Evolutionary conservation across 1,140 invertebrate genomes (phyloP), one percentile per base, ranked within the genome.

Genomic region (Zophobas morio): DNA sequence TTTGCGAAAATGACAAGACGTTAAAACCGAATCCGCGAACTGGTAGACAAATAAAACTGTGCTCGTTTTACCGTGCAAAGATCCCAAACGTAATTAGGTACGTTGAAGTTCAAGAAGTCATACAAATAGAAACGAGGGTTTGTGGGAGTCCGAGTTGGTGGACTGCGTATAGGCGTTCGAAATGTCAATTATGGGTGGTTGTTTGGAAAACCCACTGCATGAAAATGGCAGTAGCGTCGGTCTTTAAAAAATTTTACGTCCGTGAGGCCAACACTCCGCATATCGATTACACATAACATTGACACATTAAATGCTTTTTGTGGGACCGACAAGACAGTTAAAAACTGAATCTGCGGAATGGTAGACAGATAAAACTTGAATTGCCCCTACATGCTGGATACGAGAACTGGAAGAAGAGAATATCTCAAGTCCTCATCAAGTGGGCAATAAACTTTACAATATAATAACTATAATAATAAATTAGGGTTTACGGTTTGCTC

Each of bases 381-480:
- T 51, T 51, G 49, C 3, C n/a, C 49, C 2, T 51, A 4, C 49
- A 51, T 51, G 3, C 8, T 4, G 42, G 42, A 46, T 46, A 46
- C 8, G 6, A 57, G 34, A 35, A 57, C 54, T 51, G 8, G 54
- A 34, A 6, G 6, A 35, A 34, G 1, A 56, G 36, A 20, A 60
- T 37, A 63, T 8, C 34, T 39, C 57, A 63, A 63, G 35, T 63
- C 6, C 36, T 37, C 57, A 39, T 63, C 57, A 63, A 63, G 57
- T 63, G 57, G 35, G 57, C 37, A n/a, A 37, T 63, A 37, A 63
- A 63, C 57, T 63, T 39, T 63, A 63, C 57, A 63, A 63, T 63
- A 71, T 47, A 71, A 71, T 71, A 71, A 71, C 47, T 47, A 71
- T 71, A 71, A 71, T 36, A 71, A 71, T 71, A 71, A 71, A 71